These are phyloP conservation scores for Goniozus legneri DNA, from an alignment of 1,140 invertebrate species.

Conservation along the genomic window DNA sequence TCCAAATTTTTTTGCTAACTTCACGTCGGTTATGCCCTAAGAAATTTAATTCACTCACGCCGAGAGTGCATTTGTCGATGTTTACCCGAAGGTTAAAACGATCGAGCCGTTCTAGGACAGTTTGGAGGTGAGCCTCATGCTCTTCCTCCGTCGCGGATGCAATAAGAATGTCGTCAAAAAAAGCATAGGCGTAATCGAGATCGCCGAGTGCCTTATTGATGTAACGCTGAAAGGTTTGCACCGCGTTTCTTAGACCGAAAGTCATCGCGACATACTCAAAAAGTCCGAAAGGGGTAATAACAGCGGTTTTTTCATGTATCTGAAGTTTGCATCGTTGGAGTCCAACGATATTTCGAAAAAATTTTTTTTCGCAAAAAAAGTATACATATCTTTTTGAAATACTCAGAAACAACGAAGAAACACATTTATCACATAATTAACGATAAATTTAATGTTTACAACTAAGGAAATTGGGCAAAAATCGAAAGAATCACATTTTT, in stretches of 20 bases:
- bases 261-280: neutral
- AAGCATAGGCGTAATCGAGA: neutral
- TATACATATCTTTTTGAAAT: no score
- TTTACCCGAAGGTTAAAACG: neutral
- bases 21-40: no score
- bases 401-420: no score
- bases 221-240: conserved; percentile 1
- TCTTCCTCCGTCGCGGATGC: neutral
- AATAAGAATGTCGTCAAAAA: neutral
- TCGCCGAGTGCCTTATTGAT: neutral
- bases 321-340: no score
- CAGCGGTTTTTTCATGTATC: neutral
- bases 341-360: no score
- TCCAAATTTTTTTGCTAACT: no score
- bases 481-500: neutral
- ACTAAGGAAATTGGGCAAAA: neutral
- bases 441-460: no score
- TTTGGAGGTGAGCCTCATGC: neutral
- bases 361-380: no score
- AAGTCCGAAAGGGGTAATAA: no score
- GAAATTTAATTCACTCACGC: neutral
- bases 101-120: neutral
- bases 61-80: neutral
- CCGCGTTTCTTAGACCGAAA: no score
- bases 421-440: no score